Base-by-base conservation (phyloP, 2,797 vertebrate species). In the Podargus strigoides region DNA sequence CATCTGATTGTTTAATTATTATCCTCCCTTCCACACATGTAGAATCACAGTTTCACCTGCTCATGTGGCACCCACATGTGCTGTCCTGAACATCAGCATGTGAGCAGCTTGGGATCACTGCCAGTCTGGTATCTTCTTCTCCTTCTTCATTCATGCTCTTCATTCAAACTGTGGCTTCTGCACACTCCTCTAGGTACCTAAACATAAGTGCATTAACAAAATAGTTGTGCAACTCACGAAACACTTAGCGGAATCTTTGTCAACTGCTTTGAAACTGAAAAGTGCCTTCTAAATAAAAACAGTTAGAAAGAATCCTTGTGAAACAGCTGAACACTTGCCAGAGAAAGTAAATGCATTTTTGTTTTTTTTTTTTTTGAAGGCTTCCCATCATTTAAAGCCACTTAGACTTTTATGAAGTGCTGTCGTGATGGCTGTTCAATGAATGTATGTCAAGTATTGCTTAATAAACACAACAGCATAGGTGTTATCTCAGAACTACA, bases 21-120 rank as follows among this genome's bases (percentile, higher is more conserved):
- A 68, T 91, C 95, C 80, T 93, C n/a, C 80, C 62, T 88, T 95
- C 47, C 59, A 30, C 91, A 91, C 83, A 47, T 80, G 87, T 41
- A 63, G 53, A 70, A 90, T 68, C 89, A 47, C 63, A 55, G 85
- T 78, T 94, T 91, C 94, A 96, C 94, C 96, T 95, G 95, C 86
- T 75, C 96, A 92, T 94, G 87, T 96, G 96, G 95, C 46, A 92
- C 64, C 86, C 96, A 95, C 87, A 92, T 97, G 94, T 93, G 80
- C 82, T 68, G 64, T 82, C 94, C 74, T 68, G 87, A 88, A 15
- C 67, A 27, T 64, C 85, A 53, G 63, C 0, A 12, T 81, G 53
- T 42, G 85, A 91, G 63, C 3, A 0, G 46, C 70, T 85, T 30
- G 39, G 90, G 93, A 93, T 92, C 56, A 7, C 60, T 79, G 87